These are phyloP conservation scores for Ips typographus DNA, from an alignment of 1,140 invertebrate genomes.

Conservation along the genomic window DNA sequence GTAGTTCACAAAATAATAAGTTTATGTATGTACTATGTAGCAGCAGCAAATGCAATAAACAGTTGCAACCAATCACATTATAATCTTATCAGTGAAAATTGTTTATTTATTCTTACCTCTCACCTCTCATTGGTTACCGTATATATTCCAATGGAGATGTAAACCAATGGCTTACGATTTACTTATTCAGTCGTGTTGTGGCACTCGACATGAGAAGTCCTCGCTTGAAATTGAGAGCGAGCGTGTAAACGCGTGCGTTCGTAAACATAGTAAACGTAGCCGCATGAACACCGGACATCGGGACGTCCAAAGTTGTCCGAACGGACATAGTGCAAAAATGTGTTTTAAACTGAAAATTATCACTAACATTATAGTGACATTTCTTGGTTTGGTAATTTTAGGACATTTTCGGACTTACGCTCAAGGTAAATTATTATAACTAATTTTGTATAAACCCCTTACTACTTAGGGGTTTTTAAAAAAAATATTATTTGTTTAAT, in stretches of 20 bases:
- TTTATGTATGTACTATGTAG: too few relatives aligned
- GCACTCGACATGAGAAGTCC: constrained; percentile 11
- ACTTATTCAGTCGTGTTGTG: constrained; percentile 8
- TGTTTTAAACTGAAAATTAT: constrained; percentile 4
- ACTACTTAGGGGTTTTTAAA: background rate
- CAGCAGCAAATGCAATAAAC: too few relatives aligned
- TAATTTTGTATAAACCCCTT: background rate
- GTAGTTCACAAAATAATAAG: too few relatives aligned
- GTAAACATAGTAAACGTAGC: constrained; percentile 4
- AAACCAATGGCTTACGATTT: too few relatives aligned
- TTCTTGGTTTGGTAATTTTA: background rate
- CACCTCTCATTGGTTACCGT: too few relatives aligned
- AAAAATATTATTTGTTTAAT: background rate
- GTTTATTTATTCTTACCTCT: too few relatives aligned
- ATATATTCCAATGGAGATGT: too few relatives aligned
- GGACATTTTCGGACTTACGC: constrained; percentile 2
- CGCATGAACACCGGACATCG: background rate
- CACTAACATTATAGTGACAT: background rate
- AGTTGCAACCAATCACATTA: too few relatives aligned
- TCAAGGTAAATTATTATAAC: constrained; percentile 8
- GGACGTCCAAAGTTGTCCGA: background rate
- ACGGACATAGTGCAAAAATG: background rate
- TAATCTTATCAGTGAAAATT: too few relatives aligned
- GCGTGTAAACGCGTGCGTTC: constrained; percentile 16
- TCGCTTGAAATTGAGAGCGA: background rate